phyloP scores from a whole-genome alignment of 1,140 invertebrate species.

The Zophobas morio region DNA sequence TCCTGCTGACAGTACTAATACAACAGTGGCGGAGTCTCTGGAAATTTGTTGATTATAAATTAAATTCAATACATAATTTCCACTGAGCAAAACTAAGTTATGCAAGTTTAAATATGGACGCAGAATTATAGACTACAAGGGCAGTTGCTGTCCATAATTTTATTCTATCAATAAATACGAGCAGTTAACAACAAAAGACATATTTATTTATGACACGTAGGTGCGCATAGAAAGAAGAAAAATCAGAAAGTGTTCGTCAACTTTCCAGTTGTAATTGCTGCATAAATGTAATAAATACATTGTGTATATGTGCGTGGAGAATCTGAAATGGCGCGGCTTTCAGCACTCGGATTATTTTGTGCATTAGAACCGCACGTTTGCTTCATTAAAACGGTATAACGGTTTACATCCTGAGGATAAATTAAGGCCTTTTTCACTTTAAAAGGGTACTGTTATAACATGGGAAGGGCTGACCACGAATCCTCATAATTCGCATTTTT shows the following conservation, averaged over 20 bases:
- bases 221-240: no score
- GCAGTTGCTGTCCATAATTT: no score
- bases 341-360: constrained; percentile 42
- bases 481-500: not conserved
- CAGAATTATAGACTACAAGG: no score
- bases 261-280: constrained; percentile 7
- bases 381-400: constrained; percentile 51
- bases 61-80: no score
- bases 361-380: constrained; percentile 49
- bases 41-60: no score
- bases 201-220: no score
- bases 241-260: not conserved
- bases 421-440: constrained; percentile 6
- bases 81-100: no score
- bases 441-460: constrained; percentile 18
- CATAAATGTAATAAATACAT: constrained; percentile 20
- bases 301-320: constrained; percentile 32
- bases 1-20: constrained; percentile 2
- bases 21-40: not conserved
- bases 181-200: no score
- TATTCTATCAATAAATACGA: no score
- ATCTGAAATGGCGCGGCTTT: constrained; percentile 28
- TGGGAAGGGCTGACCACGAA: not conserved
- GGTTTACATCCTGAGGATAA: constrained; percentile 30
- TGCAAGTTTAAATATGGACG: no score